Base-by-base conservation (phyloP, 2,797 vertebrate species). In the Schizopygopsis pylzovi region DNA sequence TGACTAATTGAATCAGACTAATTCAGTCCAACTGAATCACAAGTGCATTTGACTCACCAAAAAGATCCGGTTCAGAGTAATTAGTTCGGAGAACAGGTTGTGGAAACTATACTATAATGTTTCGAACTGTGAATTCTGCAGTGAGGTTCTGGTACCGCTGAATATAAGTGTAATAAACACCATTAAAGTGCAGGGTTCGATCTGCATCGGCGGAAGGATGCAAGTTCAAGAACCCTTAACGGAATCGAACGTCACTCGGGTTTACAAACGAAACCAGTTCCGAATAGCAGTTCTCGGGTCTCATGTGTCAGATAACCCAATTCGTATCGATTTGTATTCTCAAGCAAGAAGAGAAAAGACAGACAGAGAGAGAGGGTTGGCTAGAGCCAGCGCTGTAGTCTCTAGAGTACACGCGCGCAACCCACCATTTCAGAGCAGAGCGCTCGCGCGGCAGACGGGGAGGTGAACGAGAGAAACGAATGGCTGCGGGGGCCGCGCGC, bases 371-470 rank as follows among this genome's bases (percentile, higher is more conserved):
- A 83, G 82, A 79, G 83, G 39, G 49, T 39, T 25, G n/a, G 63
- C 22, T 6, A 87, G 78, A 71, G 61, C 47, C 52, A 83, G 43
- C 47, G 61, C 82, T 79, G 43, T 33, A 59, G 63, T 88, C 85
- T 84, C 71, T 65, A 59, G 81, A 84, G 85, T 39, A 61, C 73
- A 72, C 72, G 63, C 85, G 49, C 41, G 70, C 37, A 67, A 79
- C 73, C 87, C 81, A 77, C 84, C 84, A 86, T 88, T 88, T 88
- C 78, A 86, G 81, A 88, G 81, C 80, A 28, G 25, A 68, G 80
- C 52, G 54, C 52, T 18, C 70, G 49, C 28, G 59, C 77, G 73
- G 61, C 59, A 84, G 73, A 77, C 59, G 6, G 73, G 3, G 82
- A 84, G 82, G 49, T 43, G 83, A 33, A 49, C 13, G 61, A 68